These are phyloP conservation scores for Donacobius atricapilla DNA, from an alignment of 2,113 vertebrate species.

Conservation along the genomic window DNA sequence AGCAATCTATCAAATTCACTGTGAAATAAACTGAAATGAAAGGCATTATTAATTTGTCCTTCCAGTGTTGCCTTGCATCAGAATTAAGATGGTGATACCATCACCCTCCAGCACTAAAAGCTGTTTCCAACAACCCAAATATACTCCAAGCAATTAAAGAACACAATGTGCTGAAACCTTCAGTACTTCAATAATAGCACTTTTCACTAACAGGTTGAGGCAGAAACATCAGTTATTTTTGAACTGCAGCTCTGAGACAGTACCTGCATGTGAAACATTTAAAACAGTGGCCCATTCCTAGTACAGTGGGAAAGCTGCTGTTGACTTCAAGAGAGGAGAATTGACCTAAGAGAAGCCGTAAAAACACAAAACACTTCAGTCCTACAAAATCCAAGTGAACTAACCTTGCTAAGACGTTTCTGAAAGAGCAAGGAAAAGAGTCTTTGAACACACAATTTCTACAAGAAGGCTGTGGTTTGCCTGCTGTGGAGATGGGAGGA, in stretches of 20 bases:
- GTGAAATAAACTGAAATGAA: conserved; percentile 7
- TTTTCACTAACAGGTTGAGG: not conserved
- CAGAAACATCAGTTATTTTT: conserved; percentile 7
- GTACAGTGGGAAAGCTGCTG: not conserved
- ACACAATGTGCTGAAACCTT: conserved; percentile 4
- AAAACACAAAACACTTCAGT: not conserved
- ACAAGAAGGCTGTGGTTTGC: not conserved
- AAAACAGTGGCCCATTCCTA: not conserved
- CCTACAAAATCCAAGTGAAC: not conserved
- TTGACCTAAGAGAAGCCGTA: not conserved
- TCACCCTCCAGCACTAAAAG: not conserved
- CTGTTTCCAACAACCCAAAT: not conserved
- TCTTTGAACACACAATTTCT: not conserved
- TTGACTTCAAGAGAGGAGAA: not conserved
- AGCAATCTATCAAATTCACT: not conserved
- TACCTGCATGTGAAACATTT: not conserved
- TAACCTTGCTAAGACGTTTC: not conserved
- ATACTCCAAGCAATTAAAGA: not conserved
- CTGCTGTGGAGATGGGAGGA: not conserved
- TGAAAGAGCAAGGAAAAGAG: not conserved
- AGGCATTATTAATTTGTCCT: not conserved
- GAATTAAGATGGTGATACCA: not conserved
- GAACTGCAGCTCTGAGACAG: not conserved
- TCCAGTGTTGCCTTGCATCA: not conserved
- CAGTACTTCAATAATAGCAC: not conserved